Conservation (phyloP, 1,140 invertebrate species). For the Dysdera silvatica region DNA sequence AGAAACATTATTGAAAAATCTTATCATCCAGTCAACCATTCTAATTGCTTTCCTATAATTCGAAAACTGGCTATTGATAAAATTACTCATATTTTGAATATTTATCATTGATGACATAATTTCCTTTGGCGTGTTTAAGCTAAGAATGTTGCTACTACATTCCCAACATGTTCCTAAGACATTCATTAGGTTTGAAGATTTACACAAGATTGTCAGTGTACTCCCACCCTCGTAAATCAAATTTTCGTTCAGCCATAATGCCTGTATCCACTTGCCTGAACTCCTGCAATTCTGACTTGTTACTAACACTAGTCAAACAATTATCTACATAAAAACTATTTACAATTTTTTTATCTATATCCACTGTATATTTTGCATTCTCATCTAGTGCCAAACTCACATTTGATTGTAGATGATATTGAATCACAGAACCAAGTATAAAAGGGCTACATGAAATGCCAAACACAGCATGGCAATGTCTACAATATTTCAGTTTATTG, state of each 20-base stretch:
- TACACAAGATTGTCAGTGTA: too few species aligned
- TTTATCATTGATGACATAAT: too few species aligned
- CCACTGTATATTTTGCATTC: not conserved
- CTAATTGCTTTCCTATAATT: too few species aligned
- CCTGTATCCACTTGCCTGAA: not conserved
- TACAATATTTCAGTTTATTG: not conserved
- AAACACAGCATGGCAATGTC: not conserved
- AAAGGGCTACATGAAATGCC: constrained; percentile 1
- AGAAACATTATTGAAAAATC: too few species aligned
- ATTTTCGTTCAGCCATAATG: not conserved
- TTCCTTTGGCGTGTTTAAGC: too few species aligned
- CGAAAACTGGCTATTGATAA: too few species aligned
- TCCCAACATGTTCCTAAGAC: too few species aligned
- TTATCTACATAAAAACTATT: not conserved
- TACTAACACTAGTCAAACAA: not conserved
- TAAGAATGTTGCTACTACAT: too few species aligned
- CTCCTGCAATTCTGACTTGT: not conserved
- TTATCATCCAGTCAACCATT: too few species aligned
- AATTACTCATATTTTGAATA: too few species aligned
- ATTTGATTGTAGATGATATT: not conserved
- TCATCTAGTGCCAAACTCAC: not conserved
- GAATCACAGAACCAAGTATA: not conserved
- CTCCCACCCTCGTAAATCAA: constrained; percentile 1
- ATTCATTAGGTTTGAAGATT: too few species aligned
- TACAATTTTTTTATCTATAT: not conserved